Evolutionary conservation across 2,797 vertebrate species (phyloP), one percentile per base, ranked within the genome.

Genomic region (Myotis planiceps): DNA sequence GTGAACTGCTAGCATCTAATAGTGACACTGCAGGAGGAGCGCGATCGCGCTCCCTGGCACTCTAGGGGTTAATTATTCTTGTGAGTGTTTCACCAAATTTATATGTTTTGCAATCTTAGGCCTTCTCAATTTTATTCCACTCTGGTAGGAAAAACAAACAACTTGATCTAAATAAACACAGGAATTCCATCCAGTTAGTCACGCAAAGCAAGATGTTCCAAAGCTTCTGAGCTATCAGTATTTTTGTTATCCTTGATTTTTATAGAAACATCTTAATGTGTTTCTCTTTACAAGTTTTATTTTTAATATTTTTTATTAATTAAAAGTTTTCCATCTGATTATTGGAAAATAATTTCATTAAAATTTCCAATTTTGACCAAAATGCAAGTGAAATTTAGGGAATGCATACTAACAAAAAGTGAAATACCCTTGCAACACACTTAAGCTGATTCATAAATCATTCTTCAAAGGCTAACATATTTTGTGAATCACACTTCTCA

Each of bases 401-500:
- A 21, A 58, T 4, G 63, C 71, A 1, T n/a, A 49, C 27, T 68
- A 68, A 3, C 13, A 85, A 51, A 74, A 74, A 16, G 9, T 42
- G 55, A 23, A 58, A 34, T 23, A 72, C 27, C 55, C 65, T 74
- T 58, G 34, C 42, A 13, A 53, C 3, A 47, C 23, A 85, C 9
- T 66, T 66, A 74, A 18, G 14, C 39, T 72, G 42, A 60, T 80
- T 93, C 75, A 75, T 9, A 74, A 85, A 23, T 85, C 9, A 75
- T 90, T 93, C 18, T 91, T 80, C 66, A 90, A 92, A 85, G 34
- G 5, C 29, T 66, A 89, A 49, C 42, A 25, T 66, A 68, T 68
- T 81, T 84, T 39, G 8, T 34, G 83, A 94, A 58, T 27, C 27
- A 72, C 4, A 58, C 15, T 58, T 81, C 32, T 23, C 53, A 16